phyloP scores from a whole-genome alignment of 1,140 invertebrate species.

The Caenorhabditis inopinata region DNA sequence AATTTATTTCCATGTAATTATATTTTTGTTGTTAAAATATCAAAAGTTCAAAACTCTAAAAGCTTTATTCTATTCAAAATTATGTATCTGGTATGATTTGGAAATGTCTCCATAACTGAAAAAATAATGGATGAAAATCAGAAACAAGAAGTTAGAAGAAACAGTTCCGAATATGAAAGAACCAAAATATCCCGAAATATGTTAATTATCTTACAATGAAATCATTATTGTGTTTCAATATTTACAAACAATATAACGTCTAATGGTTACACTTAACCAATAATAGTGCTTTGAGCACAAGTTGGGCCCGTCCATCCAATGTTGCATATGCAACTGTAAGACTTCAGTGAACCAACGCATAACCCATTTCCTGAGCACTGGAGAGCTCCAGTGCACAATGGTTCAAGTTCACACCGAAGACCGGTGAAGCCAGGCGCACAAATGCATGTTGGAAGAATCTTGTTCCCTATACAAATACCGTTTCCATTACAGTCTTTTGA shows the following conservation, averaged over 20 bases:
- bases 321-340: slow-evolving; percentile 48
- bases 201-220: too few relatives aligned
- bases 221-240: slow-evolving; percentile 19
- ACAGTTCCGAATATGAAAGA: too few relatives aligned
- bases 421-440: slow-evolving; percentile 50
- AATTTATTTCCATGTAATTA: background rate
- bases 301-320: slow-evolving; percentile 40
- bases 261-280: background rate
- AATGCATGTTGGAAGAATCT: slow-evolving; percentile 42
- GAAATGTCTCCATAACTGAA: too few relatives aligned
- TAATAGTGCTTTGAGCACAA: slow-evolving; percentile 10
- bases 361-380: slow-evolving; percentile 49
- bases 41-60: background rate
- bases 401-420: slow-evolving; percentile 51
- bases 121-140: too few relatives aligned
- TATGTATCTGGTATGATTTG: too few relatives aligned
- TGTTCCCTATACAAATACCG: slow-evolving; percentile 52
- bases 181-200: too few relatives aligned
- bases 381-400: slow-evolving; percentile 44
- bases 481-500: slow-evolving; percentile 52
- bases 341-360: slow-evolving; percentile 50
- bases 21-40: background rate
- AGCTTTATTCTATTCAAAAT: background rate
- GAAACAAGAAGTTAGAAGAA: too few relatives aligned
- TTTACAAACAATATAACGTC: slow-evolving; percentile 13